These are phyloP conservation scores for Mormyrus hasselquistii DNA, from an alignment of 2,797 vertebrate species.

Conservation along the genomic window DNA sequence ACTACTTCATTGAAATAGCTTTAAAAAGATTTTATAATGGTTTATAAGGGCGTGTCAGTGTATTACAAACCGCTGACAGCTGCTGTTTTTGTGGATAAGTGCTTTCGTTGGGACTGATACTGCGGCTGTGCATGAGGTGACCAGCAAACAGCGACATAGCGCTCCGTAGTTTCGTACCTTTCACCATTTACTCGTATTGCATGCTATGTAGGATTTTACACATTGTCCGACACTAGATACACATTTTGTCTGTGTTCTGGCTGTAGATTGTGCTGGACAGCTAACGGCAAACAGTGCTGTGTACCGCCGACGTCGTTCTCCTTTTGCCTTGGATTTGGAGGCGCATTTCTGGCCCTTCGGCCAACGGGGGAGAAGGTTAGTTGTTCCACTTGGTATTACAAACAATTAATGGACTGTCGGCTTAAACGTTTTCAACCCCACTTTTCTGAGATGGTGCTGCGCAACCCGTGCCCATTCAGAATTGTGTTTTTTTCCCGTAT, in stretches of 20 bases:
- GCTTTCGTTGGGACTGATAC: neutral
- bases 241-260: neutral
- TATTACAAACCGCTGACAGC: neutral
- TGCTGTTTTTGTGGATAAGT: neutral
- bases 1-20: neutral
- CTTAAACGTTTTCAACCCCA: neutral
- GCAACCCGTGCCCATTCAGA: neutral
- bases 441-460: neutral
- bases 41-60: neutral
- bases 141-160: neutral
- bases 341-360: neutral
- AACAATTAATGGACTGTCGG: neutral
- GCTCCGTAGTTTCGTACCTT: neutral
- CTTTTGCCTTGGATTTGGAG: neutral
- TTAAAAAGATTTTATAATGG: neutral
- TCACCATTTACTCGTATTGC: neutral
- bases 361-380: neutral
- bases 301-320: slow-evolving; percentile 13
- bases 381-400: neutral
- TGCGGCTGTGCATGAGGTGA: neutral
- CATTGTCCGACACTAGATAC: neutral
- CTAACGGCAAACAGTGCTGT: neutral
- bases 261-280: neutral
- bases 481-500: neutral
- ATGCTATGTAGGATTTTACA: neutral